phyloP scores from a whole-genome alignment of 2,888 invertebrate genomes.

The Myathropa florea region DNA sequence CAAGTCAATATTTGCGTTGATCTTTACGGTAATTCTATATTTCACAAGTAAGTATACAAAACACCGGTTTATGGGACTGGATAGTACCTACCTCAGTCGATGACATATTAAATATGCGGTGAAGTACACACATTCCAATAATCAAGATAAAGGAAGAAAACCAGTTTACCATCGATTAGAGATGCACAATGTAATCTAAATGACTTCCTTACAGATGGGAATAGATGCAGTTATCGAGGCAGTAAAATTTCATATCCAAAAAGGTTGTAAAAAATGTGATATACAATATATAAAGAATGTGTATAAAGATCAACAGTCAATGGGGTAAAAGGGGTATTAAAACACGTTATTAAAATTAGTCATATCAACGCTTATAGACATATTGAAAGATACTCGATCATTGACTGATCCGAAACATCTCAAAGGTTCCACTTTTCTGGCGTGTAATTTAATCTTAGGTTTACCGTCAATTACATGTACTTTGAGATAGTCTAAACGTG shows the following conservation, averaged over 20 bases:
- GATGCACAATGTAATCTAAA: not conserved
- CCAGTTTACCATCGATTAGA: not conserved
- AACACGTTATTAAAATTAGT: too few relatives aligned
- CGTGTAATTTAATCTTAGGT: not conserved
- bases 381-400: too few relatives aligned
- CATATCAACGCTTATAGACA: too few relatives aligned
- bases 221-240: not conserved
- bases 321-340: too few relatives aligned
- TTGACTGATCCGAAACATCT: not conserved
- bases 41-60: not conserved
- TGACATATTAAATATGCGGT: not conserved
- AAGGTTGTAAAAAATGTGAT: too few relatives aligned
- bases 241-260: too few relatives aligned
- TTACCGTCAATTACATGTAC: not conserved
- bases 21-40: conserved; percentile 23
- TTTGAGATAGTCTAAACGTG: not conserved
- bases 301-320: too few relatives aligned
- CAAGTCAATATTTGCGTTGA: conserved; percentile 41
- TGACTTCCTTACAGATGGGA: not conserved
- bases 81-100: not conserved
- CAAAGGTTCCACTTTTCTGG: too few relatives aligned
- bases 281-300: too few relatives aligned
- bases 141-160: not conserved
- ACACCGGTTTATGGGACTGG: conserved; percentile 41
- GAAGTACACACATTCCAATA: not conserved